Evolutionary conservation across 2,113 vertebrate species (phyloP).

Genomic region (Microtus ochrogaster): DNA sequence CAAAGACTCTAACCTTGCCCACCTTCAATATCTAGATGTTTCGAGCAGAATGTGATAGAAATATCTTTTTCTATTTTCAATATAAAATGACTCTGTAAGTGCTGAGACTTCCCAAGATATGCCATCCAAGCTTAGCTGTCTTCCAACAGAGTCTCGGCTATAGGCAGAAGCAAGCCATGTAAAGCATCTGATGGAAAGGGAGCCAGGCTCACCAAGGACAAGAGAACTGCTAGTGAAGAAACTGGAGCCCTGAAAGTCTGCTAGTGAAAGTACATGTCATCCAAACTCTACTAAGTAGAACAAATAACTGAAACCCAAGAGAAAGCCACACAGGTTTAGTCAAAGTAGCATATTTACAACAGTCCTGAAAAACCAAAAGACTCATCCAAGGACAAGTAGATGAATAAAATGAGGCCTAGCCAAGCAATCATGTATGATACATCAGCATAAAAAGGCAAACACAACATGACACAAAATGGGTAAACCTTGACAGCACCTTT

Average conservation of each 20-base stretch:
- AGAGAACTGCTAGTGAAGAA: not conserved
- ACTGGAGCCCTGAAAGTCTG: not conserved
- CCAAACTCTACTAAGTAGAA: not conserved
- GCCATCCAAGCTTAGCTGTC: not conserved
- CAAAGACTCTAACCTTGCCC: not conserved
- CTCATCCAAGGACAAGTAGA: not conserved
- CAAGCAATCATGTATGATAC: not conserved
- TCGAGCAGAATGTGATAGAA: not conserved
- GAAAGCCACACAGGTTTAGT: not conserved
- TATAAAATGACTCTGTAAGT: not conserved
- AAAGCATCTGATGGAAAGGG: not conserved
- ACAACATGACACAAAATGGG: not conserved
- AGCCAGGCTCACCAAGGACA: not conserved
- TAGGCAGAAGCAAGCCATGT: not conserved
- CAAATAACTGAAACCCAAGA: not conserved
- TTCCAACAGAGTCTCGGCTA: not conserved
- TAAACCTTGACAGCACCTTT: not conserved
- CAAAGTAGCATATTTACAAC: not conserved
- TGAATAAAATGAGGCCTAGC: not conserved
- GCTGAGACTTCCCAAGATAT: not conserved
- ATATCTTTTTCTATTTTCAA: not conserved
- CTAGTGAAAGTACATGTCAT: not conserved
- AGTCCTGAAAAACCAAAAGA: not conserved
- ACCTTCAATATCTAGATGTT: not conserved
- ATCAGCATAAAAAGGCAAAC: not conserved